Conservation (phyloP, 2,113 vertebrate genomes). For the Sceloporus tristichus region DNA sequence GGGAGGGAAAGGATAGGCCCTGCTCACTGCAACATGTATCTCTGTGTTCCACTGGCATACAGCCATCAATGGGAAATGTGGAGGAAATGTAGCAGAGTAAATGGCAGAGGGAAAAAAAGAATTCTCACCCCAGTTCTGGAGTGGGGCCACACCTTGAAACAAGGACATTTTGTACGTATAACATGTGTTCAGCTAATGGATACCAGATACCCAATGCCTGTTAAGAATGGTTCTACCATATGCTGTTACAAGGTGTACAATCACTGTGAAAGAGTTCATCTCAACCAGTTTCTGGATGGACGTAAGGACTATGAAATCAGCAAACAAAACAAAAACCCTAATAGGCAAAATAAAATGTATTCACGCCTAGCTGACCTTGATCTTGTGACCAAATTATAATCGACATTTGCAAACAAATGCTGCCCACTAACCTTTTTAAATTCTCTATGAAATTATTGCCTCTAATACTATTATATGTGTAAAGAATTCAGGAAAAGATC, state of each 20-base stretch:
- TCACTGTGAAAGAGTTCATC: too few species aligned
- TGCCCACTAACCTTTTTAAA: slow-evolving; percentile 66
- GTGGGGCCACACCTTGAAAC: background rate
- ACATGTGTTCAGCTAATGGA: background rate
- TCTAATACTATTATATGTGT: slow-evolving; percentile 76
- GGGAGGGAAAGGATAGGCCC: background rate
- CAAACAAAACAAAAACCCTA: background rate
- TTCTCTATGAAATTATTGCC: slow-evolving; percentile 77
- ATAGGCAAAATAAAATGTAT: background rate
- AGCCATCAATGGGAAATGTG: too few species aligned
- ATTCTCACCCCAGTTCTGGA: too few species aligned
- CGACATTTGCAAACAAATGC: slow-evolving; percentile 59
- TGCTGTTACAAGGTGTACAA: too few species aligned
- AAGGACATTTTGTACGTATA: background rate
- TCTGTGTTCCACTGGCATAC: too few species aligned
- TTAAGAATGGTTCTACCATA: too few species aligned
- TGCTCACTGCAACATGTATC: background rate
- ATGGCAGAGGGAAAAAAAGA: too few species aligned
- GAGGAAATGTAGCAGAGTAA: too few species aligned
- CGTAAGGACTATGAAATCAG: too few species aligned
- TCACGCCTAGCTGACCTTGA: slow-evolving; percentile 42
- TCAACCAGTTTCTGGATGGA: too few species aligned
- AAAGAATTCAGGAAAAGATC: slow-evolving; percentile 80
- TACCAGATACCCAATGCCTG: too few species aligned
- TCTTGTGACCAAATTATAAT: slow-evolving; percentile 53